These are phyloP conservation scores for Belgica antarctica DNA, from an alignment of 2,888 invertebrate genomes.

Conservation along the genomic window DNA sequence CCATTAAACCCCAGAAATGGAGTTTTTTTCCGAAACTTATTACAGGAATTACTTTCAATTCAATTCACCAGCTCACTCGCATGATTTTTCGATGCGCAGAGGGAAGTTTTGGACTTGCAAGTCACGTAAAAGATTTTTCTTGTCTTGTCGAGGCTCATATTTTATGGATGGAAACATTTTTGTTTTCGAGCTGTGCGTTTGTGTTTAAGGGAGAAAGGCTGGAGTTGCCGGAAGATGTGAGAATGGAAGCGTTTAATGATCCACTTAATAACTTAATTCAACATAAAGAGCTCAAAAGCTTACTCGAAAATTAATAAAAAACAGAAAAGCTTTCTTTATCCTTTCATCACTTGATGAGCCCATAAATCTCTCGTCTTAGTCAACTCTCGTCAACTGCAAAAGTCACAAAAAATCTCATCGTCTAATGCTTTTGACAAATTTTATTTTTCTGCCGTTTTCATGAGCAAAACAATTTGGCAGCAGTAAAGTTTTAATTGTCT, in stretches of 20 bases:
- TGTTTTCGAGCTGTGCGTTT: neutral
- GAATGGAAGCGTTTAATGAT: slow-evolving; percentile 29
- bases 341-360: neutral
- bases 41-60: slow-evolving; percentile 2
- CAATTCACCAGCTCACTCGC: neutral
- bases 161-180: slow-evolving; percentile 8
- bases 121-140: slow-evolving; percentile 17
- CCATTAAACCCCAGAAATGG: neutral
- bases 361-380: slow-evolving; percentile 17
- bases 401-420: slow-evolving; percentile 8
- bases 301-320: slow-evolving; percentile 29
- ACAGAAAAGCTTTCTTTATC: neutral
- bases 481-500: neutral
- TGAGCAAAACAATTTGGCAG: neutral
- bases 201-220: neutral
- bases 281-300: slow-evolving; percentile 33
- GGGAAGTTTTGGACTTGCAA: slow-evolving; percentile 12
- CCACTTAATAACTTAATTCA: slow-evolving; percentile 34
- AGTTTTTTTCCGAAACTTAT: neutral
- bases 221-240: neutral
- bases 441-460: neutral
- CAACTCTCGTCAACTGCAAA: neutral
- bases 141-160: slow-evolving; percentile 6
- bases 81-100: neutral
- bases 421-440: neutral